These are phyloP conservation scores for Kryptopterus vitreolus DNA, from an alignment of 2,797 vertebrate genomes.

Conservation along the genomic window DNA sequence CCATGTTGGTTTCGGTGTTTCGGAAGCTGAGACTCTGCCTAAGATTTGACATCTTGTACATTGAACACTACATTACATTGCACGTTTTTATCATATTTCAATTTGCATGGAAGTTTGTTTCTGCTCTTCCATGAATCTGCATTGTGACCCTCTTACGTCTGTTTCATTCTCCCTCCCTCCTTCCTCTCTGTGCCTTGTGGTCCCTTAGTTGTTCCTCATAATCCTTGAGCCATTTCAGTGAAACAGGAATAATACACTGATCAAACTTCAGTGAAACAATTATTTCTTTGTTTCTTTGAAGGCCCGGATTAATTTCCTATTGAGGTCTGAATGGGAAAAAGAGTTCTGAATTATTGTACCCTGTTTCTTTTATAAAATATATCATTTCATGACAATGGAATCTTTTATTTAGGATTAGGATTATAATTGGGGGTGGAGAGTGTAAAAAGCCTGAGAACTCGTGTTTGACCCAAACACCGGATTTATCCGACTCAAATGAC, in stretches of 20 bases:
- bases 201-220: neutral
- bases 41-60: neutral
- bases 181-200: neutral
- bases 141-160: neutral
- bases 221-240: conserved; percentile 7
- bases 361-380: neutral
- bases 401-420: neutral
- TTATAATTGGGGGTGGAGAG: neutral
- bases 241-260: neutral
- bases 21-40: neutral
- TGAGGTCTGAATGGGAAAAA: neutral
- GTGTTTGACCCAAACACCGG: neutral
- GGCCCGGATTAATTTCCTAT: neutral
- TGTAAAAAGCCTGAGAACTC: neutral
- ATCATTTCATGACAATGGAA: neutral
- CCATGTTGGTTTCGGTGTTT: neutral
- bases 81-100: neutral
- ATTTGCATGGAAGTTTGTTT: neutral
- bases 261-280: neutral
- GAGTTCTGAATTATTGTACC: neutral
- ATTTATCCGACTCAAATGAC: neutral
- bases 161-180: neutral
- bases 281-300: neutral
- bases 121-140: neutral
- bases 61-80: neutral